Evolutionary conservation across 1,140 invertebrate genomes (phyloP).

Genomic region (Hirudo medicinalis): DNA sequence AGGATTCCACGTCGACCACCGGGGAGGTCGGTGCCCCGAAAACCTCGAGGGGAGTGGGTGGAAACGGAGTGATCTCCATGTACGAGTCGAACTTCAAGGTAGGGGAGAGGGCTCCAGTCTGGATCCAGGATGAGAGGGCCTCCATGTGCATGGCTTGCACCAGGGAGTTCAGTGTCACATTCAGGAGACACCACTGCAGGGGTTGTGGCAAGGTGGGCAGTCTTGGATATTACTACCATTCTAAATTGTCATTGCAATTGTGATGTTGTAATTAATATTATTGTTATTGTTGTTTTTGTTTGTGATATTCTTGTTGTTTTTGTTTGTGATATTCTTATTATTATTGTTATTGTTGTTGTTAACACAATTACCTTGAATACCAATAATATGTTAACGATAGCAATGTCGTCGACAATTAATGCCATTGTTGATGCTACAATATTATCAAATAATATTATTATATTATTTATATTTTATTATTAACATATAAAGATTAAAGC

Average conservation of each 20-base stretch:
- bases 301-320: neutral
- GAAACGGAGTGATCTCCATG: neutral
- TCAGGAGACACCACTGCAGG: constrained; percentile 60
- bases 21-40: too few relatives aligned
- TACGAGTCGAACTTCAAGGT: constrained; percentile 35
- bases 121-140: constrained; percentile 55
- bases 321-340: neutral
- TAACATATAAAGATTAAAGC: too few relatives aligned
- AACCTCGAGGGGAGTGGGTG: too few relatives aligned
- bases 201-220: constrained; percentile 55
- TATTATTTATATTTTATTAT: too few relatives aligned
- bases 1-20: too few relatives aligned
- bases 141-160: constrained; percentile 63
- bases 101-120: constrained; percentile 48
- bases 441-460: too few relatives aligned
- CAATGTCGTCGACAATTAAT: too few relatives aligned
- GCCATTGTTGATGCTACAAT: too few relatives aligned
- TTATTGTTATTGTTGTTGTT: too few relatives aligned
- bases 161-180: constrained; percentile 56
- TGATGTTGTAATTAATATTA: neutral
- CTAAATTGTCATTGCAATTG: too few relatives aligned
- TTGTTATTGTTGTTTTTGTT: neutral
- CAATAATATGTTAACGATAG: too few relatives aligned
- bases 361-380: too few relatives aligned
- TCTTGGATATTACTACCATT: neutral